These are phyloP conservation scores for Cebidichthys violaceus DNA, from an alignment of 2,113 vertebrate genomes.

Conservation along the genomic window DNA sequence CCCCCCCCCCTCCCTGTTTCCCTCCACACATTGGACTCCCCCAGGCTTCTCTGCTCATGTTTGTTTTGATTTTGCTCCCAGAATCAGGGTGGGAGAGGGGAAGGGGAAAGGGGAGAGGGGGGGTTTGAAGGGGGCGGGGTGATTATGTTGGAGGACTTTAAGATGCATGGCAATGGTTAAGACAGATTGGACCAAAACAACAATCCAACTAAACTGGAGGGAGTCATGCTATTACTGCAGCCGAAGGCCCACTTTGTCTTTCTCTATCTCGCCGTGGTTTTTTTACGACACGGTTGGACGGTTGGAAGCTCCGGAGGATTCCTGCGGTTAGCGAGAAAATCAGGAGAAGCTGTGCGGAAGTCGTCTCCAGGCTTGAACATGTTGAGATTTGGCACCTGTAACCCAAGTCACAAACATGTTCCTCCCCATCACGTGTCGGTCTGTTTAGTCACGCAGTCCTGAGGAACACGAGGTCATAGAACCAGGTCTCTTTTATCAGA, in stretches of 20 bases:
- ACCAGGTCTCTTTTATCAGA: neutral
- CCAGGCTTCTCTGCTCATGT: slow-evolving; percentile 74
- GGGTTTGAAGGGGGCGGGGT: slow-evolving; percentile 13
- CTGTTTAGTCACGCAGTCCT: neutral
- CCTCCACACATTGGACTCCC: slow-evolving; percentile 62
- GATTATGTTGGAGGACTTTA: slow-evolving; percentile 51
- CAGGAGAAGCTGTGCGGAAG: slow-evolving; percentile 32
- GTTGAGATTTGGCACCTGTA: slow-evolving; percentile 30
- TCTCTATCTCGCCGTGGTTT: slow-evolving; percentile 2
- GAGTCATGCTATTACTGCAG: slow-evolving; percentile 9
- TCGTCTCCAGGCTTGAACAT: slow-evolving; percentile 17
- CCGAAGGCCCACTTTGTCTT: slow-evolving; percentile 17
- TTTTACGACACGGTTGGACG: slow-evolving; percentile 16
- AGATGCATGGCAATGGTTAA: slow-evolving; percentile 68
- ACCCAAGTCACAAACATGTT: neutral
- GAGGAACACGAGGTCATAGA: neutral
- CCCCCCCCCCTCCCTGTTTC: slow-evolving; percentile 9
- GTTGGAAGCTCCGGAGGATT: slow-evolving; percentile 37
- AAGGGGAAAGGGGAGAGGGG: neutral
- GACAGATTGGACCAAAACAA: slow-evolving; percentile 20
- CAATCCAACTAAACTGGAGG: slow-evolving; percentile 36
- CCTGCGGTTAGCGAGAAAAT: slow-evolving; percentile 32
- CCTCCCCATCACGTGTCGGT: neutral
- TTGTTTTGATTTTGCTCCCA: slow-evolving; percentile 86
- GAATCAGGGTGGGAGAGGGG: slow-evolving; percentile 56